These are phyloP conservation scores for Ophion ventricosus DNA, from an alignment of 2,888 invertebrate species.

Conservation along the genomic window DNA sequence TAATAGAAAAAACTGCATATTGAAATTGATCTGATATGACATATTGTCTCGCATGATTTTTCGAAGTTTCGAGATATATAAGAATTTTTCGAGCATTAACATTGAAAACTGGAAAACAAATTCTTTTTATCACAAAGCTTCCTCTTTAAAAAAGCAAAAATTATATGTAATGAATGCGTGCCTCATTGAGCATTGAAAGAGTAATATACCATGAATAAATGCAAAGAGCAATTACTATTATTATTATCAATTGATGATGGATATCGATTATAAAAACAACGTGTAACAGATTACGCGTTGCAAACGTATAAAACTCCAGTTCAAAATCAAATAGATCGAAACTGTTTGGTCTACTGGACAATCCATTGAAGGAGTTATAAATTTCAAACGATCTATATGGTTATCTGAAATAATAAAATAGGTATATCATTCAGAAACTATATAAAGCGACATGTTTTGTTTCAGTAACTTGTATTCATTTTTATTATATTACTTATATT, in stretches of 20 bases:
- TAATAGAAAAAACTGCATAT: too few species aligned
- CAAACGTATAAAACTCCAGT: not conserved
- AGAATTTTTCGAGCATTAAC: too few species aligned
- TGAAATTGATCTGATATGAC: too few species aligned
- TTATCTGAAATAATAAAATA: constrained; percentile 3
- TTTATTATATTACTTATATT: not conserved
- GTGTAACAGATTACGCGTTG: not conserved
- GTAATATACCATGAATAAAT: constrained; percentile 1
- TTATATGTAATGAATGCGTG: constrained; percentile 21
- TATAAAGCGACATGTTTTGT: not conserved
- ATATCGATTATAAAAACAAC: not conserved
- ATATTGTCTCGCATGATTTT: too few species aligned
- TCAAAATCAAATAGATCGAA: not conserved
- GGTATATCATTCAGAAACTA: not conserved
- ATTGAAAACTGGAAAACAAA: too few species aligned
- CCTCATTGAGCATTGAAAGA: constrained; percentile 16
- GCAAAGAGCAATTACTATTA: not conserved
- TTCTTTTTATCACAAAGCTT: not conserved
- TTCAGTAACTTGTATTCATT: not conserved
- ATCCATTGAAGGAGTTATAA: constrained; percentile 7
- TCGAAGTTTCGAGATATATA: too few species aligned
- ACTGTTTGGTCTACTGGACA: constrained; percentile 10
- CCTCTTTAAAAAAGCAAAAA: not conserved
- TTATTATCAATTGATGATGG: not conserved
- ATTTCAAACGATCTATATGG: constrained; percentile 3